phyloP scores from a whole-genome alignment of 30 jellyfish, hydroid and myxozoan genomes.

The Turritopsis rubra region DNA sequence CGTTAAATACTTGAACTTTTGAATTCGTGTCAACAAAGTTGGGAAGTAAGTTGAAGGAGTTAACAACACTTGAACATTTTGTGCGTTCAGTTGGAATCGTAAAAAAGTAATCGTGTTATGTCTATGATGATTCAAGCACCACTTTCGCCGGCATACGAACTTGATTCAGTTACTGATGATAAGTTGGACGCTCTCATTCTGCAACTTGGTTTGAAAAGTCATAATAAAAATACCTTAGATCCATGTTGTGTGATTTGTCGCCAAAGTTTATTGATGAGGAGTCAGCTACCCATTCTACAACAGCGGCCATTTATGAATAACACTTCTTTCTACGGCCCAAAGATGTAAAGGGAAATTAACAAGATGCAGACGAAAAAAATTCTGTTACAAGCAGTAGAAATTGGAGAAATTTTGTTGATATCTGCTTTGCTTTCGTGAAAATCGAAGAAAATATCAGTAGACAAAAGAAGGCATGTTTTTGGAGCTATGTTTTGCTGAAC shows the following conservation, averaged over 20 bases:
- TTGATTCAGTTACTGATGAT: conserved; percentile 21
- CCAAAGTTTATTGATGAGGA: conserved; percentile 2
- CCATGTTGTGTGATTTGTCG: conserved; percentile 29
- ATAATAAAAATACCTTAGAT: conserved; percentile 9
- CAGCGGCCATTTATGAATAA: not conserved
- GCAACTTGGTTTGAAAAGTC: conserved; percentile 17
- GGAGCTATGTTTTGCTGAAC: no score
- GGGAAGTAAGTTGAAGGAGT: not conserved
- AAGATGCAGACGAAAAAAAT: not conserved
- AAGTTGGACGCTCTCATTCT: conserved; percentile 9
- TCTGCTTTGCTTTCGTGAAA: no score
- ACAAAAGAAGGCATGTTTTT: no score
- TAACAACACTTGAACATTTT: not conserved
- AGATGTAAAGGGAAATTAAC: not conserved
- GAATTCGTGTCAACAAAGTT: not conserved
- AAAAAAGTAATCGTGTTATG: not conserved
- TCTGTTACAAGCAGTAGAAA: not conserved
- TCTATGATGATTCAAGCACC: conserved; percentile 18
- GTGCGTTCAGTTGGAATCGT: no score
- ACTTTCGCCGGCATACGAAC: conserved; percentile 19
- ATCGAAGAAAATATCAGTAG: no score
- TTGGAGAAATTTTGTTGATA: no score
- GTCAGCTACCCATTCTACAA: conserved; percentile 6
- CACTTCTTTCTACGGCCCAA: not conserved
- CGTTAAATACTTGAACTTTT: not conserved